phyloP scores from a whole-genome alignment of 2,888 invertebrate genomes.

The Drosophila pegasa region DNA sequence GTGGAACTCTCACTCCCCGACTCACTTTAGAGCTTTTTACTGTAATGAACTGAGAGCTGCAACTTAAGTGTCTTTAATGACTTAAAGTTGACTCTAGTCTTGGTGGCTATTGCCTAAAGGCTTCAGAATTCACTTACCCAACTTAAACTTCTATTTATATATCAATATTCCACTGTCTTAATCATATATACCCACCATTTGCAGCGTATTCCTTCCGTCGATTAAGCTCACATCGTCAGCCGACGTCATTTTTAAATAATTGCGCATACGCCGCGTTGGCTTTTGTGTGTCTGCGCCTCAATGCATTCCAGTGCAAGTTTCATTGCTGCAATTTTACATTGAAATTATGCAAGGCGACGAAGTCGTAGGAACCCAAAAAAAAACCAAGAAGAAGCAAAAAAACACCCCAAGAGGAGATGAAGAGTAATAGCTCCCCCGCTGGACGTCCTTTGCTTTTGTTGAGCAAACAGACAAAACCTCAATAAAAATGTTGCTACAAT shows the following conservation, averaged over 20 bases:
- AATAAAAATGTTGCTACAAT: constrained; percentile 80
- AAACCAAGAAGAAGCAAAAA: constrained; percentile 14
- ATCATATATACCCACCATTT: not conserved
- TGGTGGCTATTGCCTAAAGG: no score
- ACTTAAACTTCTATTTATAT: not conserved
- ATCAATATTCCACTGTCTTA: not conserved
- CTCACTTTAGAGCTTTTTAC: not conserved
- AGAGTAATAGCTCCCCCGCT: constrained; percentile 61
- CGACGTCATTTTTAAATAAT: constrained; percentile 68
- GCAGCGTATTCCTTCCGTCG: constrained; percentile 44
- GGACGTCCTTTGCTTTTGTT: constrained; percentile 67
- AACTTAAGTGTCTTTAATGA: not conserved
- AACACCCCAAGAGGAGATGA: constrained; percentile 18
- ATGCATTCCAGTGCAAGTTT: constrained; percentile 73
- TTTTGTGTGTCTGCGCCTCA: constrained; percentile 69
- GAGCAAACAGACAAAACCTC: constrained; percentile 80
- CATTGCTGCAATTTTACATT: constrained; percentile 73
- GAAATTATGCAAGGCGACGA: constrained; percentile 69
- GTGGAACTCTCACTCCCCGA: not conserved
- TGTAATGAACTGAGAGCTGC: not conserved
- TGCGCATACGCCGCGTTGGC: constrained; percentile 79
- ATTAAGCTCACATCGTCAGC: constrained; percentile 4
- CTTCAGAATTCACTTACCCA: no score
- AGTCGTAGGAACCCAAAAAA: constrained; percentile 29
- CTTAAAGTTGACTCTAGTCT: no score